Percentiles rank a stretch among this genome's conserved stretches.
phyloP scores from a whole-genome alignment of 2,113 vertebrate genomes.

The Lutjanus erythropterus region DNA sequence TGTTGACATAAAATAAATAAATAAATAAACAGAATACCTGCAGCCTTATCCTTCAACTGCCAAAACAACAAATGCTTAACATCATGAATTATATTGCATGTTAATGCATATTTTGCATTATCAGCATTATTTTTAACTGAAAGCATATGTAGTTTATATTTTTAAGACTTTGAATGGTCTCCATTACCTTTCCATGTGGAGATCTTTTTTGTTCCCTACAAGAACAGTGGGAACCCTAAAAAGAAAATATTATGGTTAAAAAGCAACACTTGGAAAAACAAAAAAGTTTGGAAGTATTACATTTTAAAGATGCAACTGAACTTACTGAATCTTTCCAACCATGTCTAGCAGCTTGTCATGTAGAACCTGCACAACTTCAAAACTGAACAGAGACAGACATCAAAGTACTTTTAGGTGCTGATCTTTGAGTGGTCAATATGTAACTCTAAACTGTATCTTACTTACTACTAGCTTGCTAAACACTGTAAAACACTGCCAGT shows the following conservation, averaged over 20 bases:
- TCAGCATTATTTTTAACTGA: background rate
- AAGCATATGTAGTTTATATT: background rate
- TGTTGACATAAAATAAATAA: too few species aligned
- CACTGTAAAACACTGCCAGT: background rate
- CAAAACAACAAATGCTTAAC: background rate
- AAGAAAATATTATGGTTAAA: slow-evolving; percentile 16
- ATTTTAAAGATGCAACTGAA: slow-evolving; percentile 33
- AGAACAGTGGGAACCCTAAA: slow-evolving; percentile 90
- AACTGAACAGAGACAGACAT: slow-evolving; percentile 81
- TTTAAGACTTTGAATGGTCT: background rate
- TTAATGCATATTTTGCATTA: background rate
- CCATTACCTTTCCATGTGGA: slow-evolving; percentile 88
- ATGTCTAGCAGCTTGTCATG: slow-evolving; percentile 89
- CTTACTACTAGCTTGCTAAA: background rate
- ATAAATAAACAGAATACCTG: too few species aligned
- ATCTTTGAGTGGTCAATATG: background rate
- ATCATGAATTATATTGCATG: background rate
- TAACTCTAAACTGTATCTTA: background rate
- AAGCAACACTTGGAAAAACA: background rate
- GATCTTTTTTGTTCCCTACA: slow-evolving; percentile 92
- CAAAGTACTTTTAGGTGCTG: slow-evolving; percentile 6
- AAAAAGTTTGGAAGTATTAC: background rate
- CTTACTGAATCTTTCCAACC: slow-evolving; percentile 89
- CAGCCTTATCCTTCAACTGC: background rate
- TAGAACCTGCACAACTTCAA: slow-evolving; percentile 90